Percentiles rank a stretch among this genome's conserved stretches.
Conservation (phyloP, 92 coral and sea anemone genomes). For the Paramuricea clavata region DNA sequence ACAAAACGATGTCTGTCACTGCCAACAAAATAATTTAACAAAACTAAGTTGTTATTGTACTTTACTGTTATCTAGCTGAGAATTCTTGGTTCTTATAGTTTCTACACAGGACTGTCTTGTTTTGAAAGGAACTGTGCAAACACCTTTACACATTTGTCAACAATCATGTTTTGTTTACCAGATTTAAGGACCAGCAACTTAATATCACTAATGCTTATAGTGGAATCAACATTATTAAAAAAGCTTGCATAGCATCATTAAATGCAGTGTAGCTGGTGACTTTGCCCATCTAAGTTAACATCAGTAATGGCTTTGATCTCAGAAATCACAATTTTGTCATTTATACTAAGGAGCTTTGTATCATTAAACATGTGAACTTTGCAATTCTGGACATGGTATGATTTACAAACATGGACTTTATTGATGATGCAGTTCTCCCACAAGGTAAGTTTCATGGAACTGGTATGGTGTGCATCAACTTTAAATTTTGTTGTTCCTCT, state of each 20-base stretch:
- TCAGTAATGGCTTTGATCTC: slow-evolving; percentile 60
- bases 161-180: slow-evolving; percentile 67
- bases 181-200: slow-evolving; percentile 59
- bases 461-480: no score
- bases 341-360: slow-evolving; percentile 65
- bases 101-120: no score
- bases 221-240: slow-evolving; percentile 47
- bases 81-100: no score
- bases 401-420: neutral
- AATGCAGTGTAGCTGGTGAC: slow-evolving; percentile 69
- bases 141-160: slow-evolving; percentile 62
- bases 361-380: slow-evolving; percentile 68
- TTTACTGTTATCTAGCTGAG: no score
- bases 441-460: neutral
- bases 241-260: slow-evolving; percentile 76
- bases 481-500: neutral
- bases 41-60: no score
- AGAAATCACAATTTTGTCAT: slow-evolving; percentile 59
- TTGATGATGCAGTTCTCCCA: neutral
- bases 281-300: slow-evolving; percentile 58
- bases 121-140: slow-evolving; percentile 69
- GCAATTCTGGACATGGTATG: neutral
- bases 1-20: no score
- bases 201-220: slow-evolving; percentile 52
- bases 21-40: no score